Base-by-base conservation (phyloP, 1,140 invertebrate species). In the Bombus superbus region DNA sequence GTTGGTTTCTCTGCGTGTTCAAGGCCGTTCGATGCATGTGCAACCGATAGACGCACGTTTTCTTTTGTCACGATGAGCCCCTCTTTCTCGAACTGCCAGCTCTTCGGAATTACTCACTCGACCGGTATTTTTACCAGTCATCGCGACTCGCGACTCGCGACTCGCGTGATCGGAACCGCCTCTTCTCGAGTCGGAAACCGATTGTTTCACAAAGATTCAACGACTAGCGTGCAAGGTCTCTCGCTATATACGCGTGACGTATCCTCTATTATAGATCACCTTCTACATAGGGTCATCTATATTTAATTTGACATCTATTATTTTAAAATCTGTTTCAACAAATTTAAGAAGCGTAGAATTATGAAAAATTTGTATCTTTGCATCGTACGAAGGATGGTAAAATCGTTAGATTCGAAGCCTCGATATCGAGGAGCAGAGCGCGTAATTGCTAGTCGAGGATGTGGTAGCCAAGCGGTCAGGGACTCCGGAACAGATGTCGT, bases 71-170 rank as follows among this genome's bases (percentile, higher is more conserved):
- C 80, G 42, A 64, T 68, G 0, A 78, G 88, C 76, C 86, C 88
- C 84, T 71, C 83, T 88, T 85, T 88, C 74, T 86, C 79, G 81
- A 22, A 47, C 42, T 53, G 25, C 18, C 53, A n/a, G 38, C 62
- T 83, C 78, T 79, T 83, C 66, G 35, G 74, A 82, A 90, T 90
- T 90, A 89, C 83, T 92, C 87, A 79, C 81, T 53, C 62, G 66
- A 81, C 84, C 81, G 88, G 85, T 79, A 83, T 83, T 89, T 90
- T 88, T 81, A 88, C 84, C 78, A 88, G 79, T 88, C 84, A 82
- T 81, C 42, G 53, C 57, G 81, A 57, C 66, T 66, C 72, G 32
- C 25, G 9, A 25, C 32, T 38, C 25, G 47, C 47, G 40, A n/a
- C 6, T 11, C 15, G 13, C 11, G 40, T 0, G 35, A 13, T 64